Conservation (phyloP, 1,140 invertebrate species). For the Asobara japonica region DNA sequence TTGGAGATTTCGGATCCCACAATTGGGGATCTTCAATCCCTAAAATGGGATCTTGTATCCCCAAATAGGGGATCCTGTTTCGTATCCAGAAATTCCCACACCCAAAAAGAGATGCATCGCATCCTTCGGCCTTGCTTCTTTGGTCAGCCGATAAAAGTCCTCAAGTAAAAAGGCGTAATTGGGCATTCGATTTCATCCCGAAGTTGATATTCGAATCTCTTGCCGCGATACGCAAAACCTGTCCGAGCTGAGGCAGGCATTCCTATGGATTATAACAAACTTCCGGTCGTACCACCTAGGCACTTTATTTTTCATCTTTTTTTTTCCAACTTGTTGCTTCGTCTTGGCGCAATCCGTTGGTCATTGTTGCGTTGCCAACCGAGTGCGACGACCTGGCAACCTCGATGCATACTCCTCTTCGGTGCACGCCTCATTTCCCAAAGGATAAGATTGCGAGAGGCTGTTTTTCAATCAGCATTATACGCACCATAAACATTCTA, state of each 20-base stretch:
- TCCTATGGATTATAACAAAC: conserved; percentile 39
- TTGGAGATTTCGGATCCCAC: too few relatives aligned
- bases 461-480: conserved; percentile 9
- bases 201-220: neutral
- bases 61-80: too few relatives aligned
- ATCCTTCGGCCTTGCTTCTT: neutral
- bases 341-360: conserved; percentile 22
- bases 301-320: neutral
- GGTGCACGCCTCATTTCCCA: conserved; percentile 28
- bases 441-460: neutral
- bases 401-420: conserved; percentile 26
- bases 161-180: neutral
- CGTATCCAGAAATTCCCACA: too few relatives aligned
- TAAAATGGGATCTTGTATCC: too few relatives aligned
- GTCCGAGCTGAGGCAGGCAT: conserved; percentile 12
- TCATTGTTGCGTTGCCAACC: conserved; percentile 36
- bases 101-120: too few relatives aligned
- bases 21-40: too few relatives aligned
- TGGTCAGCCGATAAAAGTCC: neutral
- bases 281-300: conserved; percentile 33
- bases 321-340: neutral
- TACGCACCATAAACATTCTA: conserved; percentile 14
- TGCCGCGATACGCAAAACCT: conserved; percentile 5
- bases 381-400: conserved; percentile 40
- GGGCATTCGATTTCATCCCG: conserved; percentile 12